These are phyloP conservation scores for Piliocolobus tephrosceles DNA, from an alignment of 2,113 vertebrate species.

Conservation along the genomic window DNA sequence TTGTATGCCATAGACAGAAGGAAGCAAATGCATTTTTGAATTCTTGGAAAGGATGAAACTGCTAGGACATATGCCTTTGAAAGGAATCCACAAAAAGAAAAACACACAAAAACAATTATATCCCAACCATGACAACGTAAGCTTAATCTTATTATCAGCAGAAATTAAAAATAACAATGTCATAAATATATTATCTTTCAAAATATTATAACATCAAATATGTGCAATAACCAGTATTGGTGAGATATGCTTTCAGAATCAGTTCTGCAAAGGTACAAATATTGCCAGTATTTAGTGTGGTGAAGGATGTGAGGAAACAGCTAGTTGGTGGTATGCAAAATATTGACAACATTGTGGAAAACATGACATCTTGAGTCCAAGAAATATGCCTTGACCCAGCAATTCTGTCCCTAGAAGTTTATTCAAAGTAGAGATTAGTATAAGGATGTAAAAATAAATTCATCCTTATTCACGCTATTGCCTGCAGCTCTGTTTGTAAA, in stretches of 20 bases:
- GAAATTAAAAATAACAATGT: neutral
- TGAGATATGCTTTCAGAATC: neutral
- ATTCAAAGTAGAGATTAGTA: neutral
- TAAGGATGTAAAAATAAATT: neutral
- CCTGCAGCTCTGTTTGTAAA: neutral
- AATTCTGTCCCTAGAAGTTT: neutral
- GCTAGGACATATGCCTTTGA: neutral
- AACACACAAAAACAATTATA: neutral
- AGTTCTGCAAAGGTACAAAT: neutral
- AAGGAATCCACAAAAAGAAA: neutral
- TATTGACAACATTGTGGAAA: neutral
- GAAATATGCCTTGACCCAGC: neutral
- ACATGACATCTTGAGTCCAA: neutral
- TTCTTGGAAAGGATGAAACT: neutral
- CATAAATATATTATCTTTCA: neutral
- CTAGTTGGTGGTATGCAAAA: neutral
- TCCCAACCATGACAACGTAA: neutral
- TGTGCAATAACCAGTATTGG: neutral
- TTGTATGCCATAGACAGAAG: slow-evolving; percentile 20
- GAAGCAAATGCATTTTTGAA: slow-evolving; percentile 21
- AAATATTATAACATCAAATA: neutral
- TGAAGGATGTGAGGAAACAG: neutral
- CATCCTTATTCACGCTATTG: too few relatives aligned
- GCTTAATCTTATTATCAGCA: neutral
- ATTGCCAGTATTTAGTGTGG: neutral